Evolutionary conservation across 2,113 vertebrate genomes (phyloP).

Genomic region (Passer domesticus): DNA sequence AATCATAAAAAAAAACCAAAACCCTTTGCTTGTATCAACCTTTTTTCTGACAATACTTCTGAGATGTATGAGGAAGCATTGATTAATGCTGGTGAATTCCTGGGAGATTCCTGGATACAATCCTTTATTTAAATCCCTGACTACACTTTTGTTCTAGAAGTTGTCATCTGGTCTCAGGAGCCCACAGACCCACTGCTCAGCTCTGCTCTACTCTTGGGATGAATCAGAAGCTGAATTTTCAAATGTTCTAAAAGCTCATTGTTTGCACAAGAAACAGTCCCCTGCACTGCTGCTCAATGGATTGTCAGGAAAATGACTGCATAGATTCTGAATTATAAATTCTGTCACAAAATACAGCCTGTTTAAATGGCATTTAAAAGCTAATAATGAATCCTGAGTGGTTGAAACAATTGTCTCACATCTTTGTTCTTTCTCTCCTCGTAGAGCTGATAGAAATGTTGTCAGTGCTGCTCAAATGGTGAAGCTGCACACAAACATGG

Average conservation of each 20-base stretch:
- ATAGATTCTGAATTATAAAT: neutral
- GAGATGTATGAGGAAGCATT: neutral
- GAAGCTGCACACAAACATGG: neutral
- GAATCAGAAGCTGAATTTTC: neutral
- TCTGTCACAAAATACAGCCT: constrained; percentile 5
- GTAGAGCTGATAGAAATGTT: neutral
- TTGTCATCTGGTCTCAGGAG: neutral
- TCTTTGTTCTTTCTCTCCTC: neutral
- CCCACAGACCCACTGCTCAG: neutral
- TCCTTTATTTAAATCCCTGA: neutral
- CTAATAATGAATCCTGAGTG: neutral
- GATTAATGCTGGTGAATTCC: neutral
- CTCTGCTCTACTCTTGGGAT: neutral
- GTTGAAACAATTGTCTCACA: neutral
- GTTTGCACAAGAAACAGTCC: neutral
- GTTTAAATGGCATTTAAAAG: neutral
- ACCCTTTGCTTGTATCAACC: fast-evolving
- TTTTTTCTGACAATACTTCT: neutral
- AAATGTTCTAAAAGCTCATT: neutral
- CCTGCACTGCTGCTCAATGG: neutral
- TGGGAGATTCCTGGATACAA: neutral
- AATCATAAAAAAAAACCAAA: neutral
- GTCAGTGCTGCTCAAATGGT: neutral
- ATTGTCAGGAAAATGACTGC: neutral
- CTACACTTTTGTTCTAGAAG: neutral